Base-by-base conservation (phyloP, 64 coral and sea anemone species). In the Stylophora pistillata region DNA sequence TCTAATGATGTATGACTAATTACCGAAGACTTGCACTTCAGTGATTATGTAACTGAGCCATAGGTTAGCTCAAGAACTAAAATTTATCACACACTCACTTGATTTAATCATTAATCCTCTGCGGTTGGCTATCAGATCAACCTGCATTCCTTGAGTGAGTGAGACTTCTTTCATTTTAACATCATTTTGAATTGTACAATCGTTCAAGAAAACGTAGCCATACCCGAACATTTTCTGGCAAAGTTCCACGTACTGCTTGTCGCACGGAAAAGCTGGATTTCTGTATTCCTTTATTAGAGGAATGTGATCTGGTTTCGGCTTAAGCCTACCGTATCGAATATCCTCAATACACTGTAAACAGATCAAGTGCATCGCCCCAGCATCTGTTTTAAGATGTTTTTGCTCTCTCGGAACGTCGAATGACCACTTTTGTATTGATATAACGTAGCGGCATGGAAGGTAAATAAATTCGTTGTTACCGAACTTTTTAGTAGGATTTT, bases 151-250 rank as follows among this genome's bases (percentile, higher is more conserved):
- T 63, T 91, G 88, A 13, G 66, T 85, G 16, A 98, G 18, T 91
- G 82, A 70, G 7, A 98, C 71, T 21, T 98, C 95, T 23, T 98
- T 98, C 41, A 94, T 66, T 52, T 89, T 94, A 3, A 98, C 29
- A 78, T 98, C 92, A 37, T 86, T 98, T 71, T 91, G 79, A 58
- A 98, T 83, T 9, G 72, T 91, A 65, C 95, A 98, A 61, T 94
- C 83, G 15, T 53, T 29, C 21, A 98, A 77, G 18, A 85, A 79
- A 28, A 98, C 95, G 9, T 89, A 89, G 5, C 83, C 95, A 26
- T 98, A 98, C 10, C 95, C 95, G 32, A 85, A 91, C 89, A 98
- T 94, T 3, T 77, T 91, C 85, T 98, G 95, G 37, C 95, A 98
- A 1, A 94, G 61, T 25, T 98, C 95, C 5, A 98, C 92, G 78